Evolutionary conservation across 2,888 invertebrate species (phyloP).

Genomic region (Lithophane ornitopus): DNA sequence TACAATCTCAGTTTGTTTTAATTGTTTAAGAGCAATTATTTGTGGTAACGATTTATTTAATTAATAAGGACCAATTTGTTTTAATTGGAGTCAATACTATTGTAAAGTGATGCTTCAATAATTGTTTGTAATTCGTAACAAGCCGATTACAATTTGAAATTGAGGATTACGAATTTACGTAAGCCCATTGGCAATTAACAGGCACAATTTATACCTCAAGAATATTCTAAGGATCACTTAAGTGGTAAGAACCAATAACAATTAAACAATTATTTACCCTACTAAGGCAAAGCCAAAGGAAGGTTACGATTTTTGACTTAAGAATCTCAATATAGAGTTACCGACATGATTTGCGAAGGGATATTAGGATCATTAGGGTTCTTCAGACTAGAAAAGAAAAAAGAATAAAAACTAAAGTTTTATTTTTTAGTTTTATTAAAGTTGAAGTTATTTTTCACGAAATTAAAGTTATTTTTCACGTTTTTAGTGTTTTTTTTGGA

Average conservation of each 20-base stretch:
- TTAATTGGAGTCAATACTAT: constrained; percentile 17
- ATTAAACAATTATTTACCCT: neutral
- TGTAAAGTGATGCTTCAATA: constrained; percentile 4
- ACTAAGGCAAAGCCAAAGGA: no score
- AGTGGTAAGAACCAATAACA: neutral
- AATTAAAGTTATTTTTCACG: no score
- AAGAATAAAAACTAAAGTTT: no score
- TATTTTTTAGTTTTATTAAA: no score
- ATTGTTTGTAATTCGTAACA: constrained; percentile 8
- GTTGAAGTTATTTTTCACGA: no score
- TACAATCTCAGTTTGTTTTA: neutral
- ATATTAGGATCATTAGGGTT: no score
- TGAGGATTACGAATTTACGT: neutral
- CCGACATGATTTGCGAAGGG: no score
- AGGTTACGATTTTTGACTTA: neutral
- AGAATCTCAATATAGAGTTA: neutral
- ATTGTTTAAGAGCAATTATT: constrained; percentile 24
- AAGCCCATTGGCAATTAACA: neutral
- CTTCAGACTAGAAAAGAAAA: no score
- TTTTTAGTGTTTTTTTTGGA: no score
- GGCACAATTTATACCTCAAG: neutral
- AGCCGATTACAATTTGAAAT: constrained; percentile 15
- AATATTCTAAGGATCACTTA: neutral
- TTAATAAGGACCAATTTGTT: constrained; percentile 24
- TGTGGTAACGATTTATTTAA: constrained; percentile 10